These are phyloP conservation scores for Philhelius pedissequus DNA, from an alignment of 2,888 invertebrate species.

Conservation along the genomic window DNA sequence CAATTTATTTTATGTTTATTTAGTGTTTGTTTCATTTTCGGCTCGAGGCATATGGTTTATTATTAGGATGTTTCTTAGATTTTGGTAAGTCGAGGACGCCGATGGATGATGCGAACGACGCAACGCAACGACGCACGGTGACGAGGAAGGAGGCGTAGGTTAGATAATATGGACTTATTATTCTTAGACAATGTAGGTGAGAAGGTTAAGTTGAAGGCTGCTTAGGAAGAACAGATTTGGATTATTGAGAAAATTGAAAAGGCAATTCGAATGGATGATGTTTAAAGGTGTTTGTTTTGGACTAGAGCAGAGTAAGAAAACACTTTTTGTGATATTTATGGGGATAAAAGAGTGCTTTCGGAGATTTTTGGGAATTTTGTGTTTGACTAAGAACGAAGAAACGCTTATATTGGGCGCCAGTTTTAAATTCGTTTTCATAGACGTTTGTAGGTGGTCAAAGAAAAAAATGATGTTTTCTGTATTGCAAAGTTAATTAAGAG, in stretches of 20 bases:
- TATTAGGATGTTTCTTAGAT: conserved; percentile 24
- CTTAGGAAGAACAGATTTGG: not conserved
- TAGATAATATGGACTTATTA: not conserved
- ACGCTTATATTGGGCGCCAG: not conserved
- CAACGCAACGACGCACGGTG: too few species aligned
- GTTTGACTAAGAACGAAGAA: not conserved
- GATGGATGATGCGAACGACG: too few species aligned
- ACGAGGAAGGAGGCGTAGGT: not conserved
- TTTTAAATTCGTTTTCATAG: not conserved
- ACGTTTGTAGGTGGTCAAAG: not conserved
- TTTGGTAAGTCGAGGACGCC: conserved; percentile 5
- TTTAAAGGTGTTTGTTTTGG: too few species aligned
- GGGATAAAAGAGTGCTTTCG: not conserved
- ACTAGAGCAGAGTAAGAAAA: too few species aligned
- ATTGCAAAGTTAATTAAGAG: too few species aligned
- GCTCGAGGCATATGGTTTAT: conserved; percentile 52
- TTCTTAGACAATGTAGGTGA: not conserved
- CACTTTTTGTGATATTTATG: too few species aligned
- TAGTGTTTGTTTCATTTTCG: conserved; percentile 54
- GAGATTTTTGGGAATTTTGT: not conserved
- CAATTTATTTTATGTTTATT: conserved; percentile 67
- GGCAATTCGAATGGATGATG: not conserved
- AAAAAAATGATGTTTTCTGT: too few species aligned
- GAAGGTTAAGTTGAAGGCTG: not conserved
- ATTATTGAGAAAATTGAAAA: not conserved